Percentiles rank a stretch among this genome's conserved stretches.
Conservation (phyloP, 2,797 vertebrate species). For the Lemur catta region DNA sequence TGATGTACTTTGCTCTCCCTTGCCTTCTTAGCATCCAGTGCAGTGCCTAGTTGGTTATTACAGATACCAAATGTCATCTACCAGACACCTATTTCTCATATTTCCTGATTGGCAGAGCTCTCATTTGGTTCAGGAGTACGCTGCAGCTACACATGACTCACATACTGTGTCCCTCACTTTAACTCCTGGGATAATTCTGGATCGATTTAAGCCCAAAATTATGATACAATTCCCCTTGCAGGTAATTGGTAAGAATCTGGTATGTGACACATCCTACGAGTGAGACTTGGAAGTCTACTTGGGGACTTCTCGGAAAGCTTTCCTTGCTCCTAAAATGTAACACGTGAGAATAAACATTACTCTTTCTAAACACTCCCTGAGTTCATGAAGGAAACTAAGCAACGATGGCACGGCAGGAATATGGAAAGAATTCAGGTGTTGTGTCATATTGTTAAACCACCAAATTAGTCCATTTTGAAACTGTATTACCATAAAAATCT, state of each 20-base stretch:
- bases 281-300: background rate
- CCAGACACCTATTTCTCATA: background rate
- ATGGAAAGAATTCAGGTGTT: background rate
- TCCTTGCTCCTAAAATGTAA: background rate
- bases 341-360: background rate
- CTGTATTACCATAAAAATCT: background rate
- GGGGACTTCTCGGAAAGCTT: background rate
- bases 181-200: background rate
- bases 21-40: background rate
- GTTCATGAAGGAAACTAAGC: background rate
- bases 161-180: background rate
- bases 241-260: background rate
- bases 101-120: background rate
- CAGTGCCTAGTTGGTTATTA: background rate
- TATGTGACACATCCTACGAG: background rate
- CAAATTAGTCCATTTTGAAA: background rate
- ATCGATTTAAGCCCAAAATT: background rate
- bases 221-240: background rate
- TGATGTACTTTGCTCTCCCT: background rate
- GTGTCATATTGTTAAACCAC: background rate
- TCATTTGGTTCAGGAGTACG: background rate
- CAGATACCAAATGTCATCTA: background rate
- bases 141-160: background rate
- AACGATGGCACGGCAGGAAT: background rate
- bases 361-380: background rate